Percentiles rank a stretch among this genome's conserved stretches.
phyloP scores from a whole-genome alignment of 2,888 invertebrate genomes.

The Apantesis nais region DNA sequence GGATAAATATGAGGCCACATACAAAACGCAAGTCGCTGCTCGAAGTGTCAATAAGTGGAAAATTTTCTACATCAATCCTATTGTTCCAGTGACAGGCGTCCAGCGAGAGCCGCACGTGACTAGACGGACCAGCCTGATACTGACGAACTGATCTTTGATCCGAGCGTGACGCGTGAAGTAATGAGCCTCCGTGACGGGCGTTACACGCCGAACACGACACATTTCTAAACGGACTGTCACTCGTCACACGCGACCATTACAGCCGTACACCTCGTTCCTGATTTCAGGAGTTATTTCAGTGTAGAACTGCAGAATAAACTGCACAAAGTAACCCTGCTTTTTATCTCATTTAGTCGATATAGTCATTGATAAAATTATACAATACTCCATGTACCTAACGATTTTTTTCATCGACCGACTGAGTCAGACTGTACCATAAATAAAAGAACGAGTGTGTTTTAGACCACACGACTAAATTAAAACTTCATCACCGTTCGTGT shows the following conservation, averaged over 20 bases:
- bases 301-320: not conserved
- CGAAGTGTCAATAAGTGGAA: constrained; percentile 9
- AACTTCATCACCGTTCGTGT: too few species aligned
- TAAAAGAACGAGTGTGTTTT: too few species aligned
- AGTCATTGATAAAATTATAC: too few species aligned
- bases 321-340: not conserved
- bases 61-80: constrained; percentile 3
- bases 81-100: constrained; percentile 11
- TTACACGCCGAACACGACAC: constrained; percentile 44
- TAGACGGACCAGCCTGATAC: not conserved
- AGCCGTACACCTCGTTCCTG: not conserved
- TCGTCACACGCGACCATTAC: not conserved
- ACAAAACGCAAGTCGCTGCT: not conserved
- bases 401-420: too few species aligned
- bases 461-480: too few species aligned
- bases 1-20: not conserved
- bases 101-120: constrained; percentile 9
- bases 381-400: too few species aligned
- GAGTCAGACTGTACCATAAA: too few species aligned
- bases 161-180: constrained; percentile 46
- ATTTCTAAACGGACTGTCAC: not conserved
- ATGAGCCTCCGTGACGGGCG: constrained; percentile 53
- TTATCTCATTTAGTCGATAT: too few species aligned
- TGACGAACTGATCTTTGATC: constrained; percentile 10
- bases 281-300: not conserved